Base-by-base conservation (phyloP, 2,888 invertebrate species). In the Coelopa pilipes region DNA sequence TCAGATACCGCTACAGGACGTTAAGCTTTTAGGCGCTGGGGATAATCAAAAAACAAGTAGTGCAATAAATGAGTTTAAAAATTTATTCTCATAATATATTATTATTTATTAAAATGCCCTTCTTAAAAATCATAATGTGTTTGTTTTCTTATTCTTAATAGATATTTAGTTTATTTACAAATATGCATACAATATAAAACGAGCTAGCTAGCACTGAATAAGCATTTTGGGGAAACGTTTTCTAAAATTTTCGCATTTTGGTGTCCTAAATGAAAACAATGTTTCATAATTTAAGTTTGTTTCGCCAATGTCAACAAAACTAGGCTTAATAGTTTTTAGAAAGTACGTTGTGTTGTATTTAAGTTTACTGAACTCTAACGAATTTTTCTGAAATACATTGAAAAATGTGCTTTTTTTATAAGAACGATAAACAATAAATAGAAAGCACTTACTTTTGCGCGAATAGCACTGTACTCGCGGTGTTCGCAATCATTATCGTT, bases 281-380 rank as follows among this genome's bases (percentile, higher is more conserved):
- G 78, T 80, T 53, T 77, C 76, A 17, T 73, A 74, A 70, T 76
- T 80, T 72, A 74, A 78, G 69, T 78, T 67, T 7, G 79, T 75
- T 21, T 80, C 15, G 21, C 65, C 60, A 10, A 34, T 49, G 21
- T 59, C 15, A 57, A 24, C 12, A 4, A 21, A 70, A 78, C 65
- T 81, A 9, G 21, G 57, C 59, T 19, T 57, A 11, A n/a, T 21
- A 46, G 79, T 79, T 73, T 82, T 81, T 19, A 86, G 79, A 63
- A 84, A 82, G 72, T 87, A 87, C 11, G 84, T 83, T 71, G 87
- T 86, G 69, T 86, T 83, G 73, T 85, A 87, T 79, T 84, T 86
- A 1, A 87, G 77, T 77, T 85, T 86, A 74, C 82, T 84, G 74
- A 87, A 87, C 76, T 86, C 87, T 75, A 87, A 77, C 3, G 86